phyloP scores from a whole-genome alignment of 2,797 vertebrate genomes.

The Manis javanica region DNA sequence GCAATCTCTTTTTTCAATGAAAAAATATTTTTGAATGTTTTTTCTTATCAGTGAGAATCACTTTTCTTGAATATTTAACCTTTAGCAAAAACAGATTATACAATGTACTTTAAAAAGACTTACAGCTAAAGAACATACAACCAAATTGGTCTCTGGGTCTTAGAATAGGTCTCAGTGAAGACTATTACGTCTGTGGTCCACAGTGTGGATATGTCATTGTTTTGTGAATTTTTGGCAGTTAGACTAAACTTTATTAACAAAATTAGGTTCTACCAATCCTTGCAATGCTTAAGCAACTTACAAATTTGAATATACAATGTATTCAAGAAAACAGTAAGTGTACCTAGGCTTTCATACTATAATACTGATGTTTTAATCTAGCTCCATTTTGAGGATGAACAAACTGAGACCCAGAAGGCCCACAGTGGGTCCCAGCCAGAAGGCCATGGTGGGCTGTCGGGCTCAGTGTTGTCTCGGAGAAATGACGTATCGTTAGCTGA shows the following conservation, averaged over 20 bases:
- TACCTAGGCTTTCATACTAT: not conserved
- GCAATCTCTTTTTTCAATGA: conserved; percentile 18
- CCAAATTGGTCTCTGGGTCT: not conserved
- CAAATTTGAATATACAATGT: not conserved
- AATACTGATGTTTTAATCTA: not conserved
- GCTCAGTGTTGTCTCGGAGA: not conserved
- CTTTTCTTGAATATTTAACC: conserved; percentile 12
- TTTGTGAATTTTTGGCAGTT: not conserved
- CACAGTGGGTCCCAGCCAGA: not conserved
- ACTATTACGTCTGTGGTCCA: not conserved
- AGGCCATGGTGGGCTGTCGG: no score
- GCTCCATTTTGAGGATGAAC: not conserved
- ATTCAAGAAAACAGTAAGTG: not conserved
- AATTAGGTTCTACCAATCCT: conserved; percentile 14
- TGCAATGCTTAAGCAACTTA: not conserved
- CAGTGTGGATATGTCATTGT: no score
- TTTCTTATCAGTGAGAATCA: conserved; percentile 1
- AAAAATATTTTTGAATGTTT: conserved; percentile 45
- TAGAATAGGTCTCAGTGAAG: not conserved
- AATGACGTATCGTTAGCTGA: not conserved
- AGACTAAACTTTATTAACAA: not conserved
- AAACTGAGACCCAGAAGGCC: not conserved
- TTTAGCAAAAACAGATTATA: not conserved
- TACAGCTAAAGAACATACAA: conserved; percentile 13
- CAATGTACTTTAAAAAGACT: not conserved